These are phyloP conservation scores for Ploceus nigricollis DNA, from an alignment of 2,113 vertebrate genomes.

Conservation along the genomic window DNA sequence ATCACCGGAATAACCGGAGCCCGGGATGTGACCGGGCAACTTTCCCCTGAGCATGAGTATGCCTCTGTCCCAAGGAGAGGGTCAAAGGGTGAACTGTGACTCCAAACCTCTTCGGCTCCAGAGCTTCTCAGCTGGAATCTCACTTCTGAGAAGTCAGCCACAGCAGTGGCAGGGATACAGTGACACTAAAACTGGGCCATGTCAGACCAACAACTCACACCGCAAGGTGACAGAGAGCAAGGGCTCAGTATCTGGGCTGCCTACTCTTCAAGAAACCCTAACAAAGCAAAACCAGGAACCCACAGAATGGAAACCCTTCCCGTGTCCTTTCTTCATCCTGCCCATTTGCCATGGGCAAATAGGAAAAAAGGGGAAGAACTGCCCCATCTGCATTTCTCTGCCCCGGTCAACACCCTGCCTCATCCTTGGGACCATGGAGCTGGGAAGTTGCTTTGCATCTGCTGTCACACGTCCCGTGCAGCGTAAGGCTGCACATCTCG, in stretches of 20 bases:
- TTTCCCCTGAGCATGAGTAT: neutral
- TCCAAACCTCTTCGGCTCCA: neutral
- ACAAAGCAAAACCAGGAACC: neutral
- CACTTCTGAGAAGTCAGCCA: neutral
- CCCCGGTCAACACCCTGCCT: neutral
- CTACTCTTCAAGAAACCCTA: neutral
- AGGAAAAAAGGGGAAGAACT: neutral
- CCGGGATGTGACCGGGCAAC: neutral
- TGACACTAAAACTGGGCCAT: neutral
- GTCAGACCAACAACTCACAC: neutral
- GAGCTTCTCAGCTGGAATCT: neutral
- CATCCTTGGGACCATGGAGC: neutral
- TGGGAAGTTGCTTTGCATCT: neutral
- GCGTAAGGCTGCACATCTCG: neutral
- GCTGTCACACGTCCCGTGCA: neutral
- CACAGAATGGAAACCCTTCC: neutral
- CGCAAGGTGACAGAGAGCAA: neutral
- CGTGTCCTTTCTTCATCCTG: neutral
- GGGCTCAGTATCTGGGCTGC: neutral
- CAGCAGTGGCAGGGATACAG: neutral
- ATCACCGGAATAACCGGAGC: neutral
- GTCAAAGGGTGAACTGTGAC: neutral
- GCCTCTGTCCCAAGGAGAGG: neutral
- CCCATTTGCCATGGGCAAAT: neutral
- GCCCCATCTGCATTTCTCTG: neutral